Evolutionary conservation across 2,888 invertebrate genomes (phyloP).

Genomic region (Octodonta nipae): DNA sequence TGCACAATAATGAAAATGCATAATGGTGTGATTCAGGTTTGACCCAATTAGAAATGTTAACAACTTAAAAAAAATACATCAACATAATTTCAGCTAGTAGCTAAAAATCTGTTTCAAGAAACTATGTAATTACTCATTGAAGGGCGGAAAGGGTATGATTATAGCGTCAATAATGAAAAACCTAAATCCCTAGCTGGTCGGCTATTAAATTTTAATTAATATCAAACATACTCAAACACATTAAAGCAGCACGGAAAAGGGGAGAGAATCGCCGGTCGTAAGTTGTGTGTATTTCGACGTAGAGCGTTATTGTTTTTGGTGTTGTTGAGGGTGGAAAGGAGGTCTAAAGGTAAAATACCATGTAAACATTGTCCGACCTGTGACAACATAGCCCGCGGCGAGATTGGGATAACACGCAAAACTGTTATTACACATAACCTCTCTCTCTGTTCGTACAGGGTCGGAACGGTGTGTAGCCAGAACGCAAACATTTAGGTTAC

Average conservation of each 20-base stretch:
- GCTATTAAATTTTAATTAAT: constrained; percentile 19
- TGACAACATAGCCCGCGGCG: constrained; percentile 23
- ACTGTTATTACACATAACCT: constrained; percentile 24
- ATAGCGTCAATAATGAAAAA: constrained; percentile 11
- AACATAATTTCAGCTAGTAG: too few species aligned
- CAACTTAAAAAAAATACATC: too few species aligned
- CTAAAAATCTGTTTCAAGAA: too few species aligned
- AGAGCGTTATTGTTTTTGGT: constrained; percentile 18
- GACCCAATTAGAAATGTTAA: too few species aligned
- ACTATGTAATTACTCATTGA: too few species aligned
- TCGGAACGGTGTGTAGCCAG: constrained; percentile 2
- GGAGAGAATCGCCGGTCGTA: constrained; percentile 15
- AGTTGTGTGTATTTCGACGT: constrained; percentile 14
- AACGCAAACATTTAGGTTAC: background rate
- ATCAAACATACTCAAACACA: constrained; percentile 17
- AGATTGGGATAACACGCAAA: constrained; percentile 27
- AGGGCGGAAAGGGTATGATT: too few species aligned
- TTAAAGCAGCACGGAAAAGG: constrained; percentile 11
- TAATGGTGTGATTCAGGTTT: too few species aligned
- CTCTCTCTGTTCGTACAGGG: background rate
- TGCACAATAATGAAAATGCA: too few species aligned
- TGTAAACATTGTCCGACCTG: constrained; percentile 21
- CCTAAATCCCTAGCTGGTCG: constrained; percentile 12
- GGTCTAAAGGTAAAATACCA: constrained; percentile 17
- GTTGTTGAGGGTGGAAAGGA: constrained; percentile 13